Base-by-base conservation (phyloP, 1,140 invertebrate genomes). In the Cotesia chilonis region DNA sequence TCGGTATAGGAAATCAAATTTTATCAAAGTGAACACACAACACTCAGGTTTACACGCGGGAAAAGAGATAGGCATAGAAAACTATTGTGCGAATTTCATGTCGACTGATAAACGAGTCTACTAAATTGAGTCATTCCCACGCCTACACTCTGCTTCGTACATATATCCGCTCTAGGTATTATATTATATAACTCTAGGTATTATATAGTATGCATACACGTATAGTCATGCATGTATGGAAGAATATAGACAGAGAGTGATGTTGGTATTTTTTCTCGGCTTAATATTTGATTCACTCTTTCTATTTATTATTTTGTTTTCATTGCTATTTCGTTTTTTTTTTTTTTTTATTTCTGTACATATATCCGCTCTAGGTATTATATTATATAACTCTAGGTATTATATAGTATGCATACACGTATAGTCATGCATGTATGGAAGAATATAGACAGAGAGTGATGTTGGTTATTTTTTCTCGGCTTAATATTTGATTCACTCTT, bases 81-180 rank as follows among this genome's bases (percentile, higher is more conserved):
- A 61, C n/a, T 59, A 59, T 64, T 52, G 47, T 57, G 36, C 51
- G 76, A 73, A 79, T 78, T 79, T 73, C 72, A 76, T 78, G 74
- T 74, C 75, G 76, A 79, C 77, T 81, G 78, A 81, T 78, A 79
- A 79, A 81, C 76, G 77, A 78, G 74, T 76, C 77, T 69, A 71
- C 76, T 74, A 81, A 78, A 81, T 81, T 81, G 79, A 81, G 76
- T 81, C 76, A 68, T 73, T 73, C 73, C 68, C 75, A 68, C 69
- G 71, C 72, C 70, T 68, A 72, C 68, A 65, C 70, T 52, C 4
- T 38, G 37, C 67, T 55, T 36, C 68, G 73, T 71, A 66, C 71
- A 59, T 70, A 63, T 68, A 73, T 72, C 63, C 54, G 65, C 36
- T 36, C 36, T 28, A 1, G 28, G 28, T 28, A 28, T 28, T 28